Conservation (phyloP, 2,113 vertebrate species). For the Cricetomys ansorgei region DNA sequence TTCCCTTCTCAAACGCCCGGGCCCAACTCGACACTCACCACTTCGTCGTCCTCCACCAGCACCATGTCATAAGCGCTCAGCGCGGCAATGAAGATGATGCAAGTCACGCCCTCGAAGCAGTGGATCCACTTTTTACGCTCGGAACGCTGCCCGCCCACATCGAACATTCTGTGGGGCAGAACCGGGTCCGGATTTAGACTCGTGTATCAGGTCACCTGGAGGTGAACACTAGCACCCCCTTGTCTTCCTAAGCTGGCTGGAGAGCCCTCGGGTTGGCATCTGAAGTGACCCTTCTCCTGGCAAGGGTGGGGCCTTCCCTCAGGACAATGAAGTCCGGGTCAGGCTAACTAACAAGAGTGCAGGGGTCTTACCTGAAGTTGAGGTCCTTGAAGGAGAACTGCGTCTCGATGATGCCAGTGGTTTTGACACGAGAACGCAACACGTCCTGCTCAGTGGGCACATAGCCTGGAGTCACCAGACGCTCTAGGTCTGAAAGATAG, state of each 20-base stretch:
- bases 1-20: too few species aligned
- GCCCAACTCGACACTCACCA: slow-evolving; percentile 84
- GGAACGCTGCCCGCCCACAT: slow-evolving; percentile 97
- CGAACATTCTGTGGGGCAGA: slow-evolving; percentile 93
- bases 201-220: fast-evolving
- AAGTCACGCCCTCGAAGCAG: slow-evolving; percentile 98
- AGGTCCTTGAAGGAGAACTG: slow-evolving; percentile 97
- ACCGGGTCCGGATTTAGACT: background rate
- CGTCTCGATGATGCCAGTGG: slow-evolving; percentile 98
- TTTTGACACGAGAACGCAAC: slow-evolving; percentile 97
- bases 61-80: slow-evolving; percentile 98
- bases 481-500: slow-evolving; percentile 95
- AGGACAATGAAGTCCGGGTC: fast-evolving
- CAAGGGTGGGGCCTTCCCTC: too few species aligned
- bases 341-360: too few species aligned
- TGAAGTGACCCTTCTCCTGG: background rate
- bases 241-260: background rate
- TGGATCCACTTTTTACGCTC: slow-evolving; percentile 99
- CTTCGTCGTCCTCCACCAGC: slow-evolving; percentile 94
- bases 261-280: background rate
- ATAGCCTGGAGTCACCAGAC: slow-evolving; percentile 94
- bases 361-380: slow-evolving; percentile 92
- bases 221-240: background rate
- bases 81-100: slow-evolving; percentile 98
- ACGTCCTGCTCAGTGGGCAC: slow-evolving; percentile 98